Conservation (phyloP, 2,888 invertebrate species). For the Xylota segnis region DNA sequence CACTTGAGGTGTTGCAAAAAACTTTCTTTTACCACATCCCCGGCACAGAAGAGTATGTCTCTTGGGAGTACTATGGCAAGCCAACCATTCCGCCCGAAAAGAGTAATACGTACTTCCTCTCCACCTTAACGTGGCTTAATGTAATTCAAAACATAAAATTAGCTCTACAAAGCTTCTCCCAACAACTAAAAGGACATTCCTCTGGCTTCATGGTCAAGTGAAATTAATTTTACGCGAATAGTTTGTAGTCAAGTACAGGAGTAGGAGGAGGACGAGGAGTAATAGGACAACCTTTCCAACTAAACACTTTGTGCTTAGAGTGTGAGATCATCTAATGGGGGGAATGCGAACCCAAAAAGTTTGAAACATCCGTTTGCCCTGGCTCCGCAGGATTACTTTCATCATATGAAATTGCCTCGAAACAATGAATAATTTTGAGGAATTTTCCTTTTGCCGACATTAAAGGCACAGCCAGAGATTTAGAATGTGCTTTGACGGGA, state of each 20-base stretch:
- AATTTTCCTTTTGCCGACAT: slow-evolving; percentile 56
- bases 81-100: slow-evolving; percentile 11
- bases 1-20: slow-evolving; percentile 73
- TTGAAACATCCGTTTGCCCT: slow-evolving; percentile 27
- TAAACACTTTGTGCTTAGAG: slow-evolving; percentile 20
- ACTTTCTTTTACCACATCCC: slow-evolving; percentile 40
- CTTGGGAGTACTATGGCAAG: slow-evolving; percentile 39
- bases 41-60: slow-evolving; percentile 23
- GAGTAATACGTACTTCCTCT: not conserved
- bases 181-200: slow-evolving; percentile 41
- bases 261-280: not conserved
- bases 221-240: slow-evolving; percentile 69
- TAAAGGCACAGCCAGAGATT: slow-evolving; percentile 42
- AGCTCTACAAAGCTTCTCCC: slow-evolving; percentile 61
- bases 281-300: not conserved
- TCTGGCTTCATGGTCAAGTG: slow-evolving; percentile 62
- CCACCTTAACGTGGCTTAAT: slow-evolving; percentile 45
- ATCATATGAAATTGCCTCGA: slow-evolving; percentile 48
- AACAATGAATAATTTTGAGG: slow-evolving; percentile 67
- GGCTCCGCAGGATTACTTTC: slow-evolving; percentile 34
- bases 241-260: not conserved
- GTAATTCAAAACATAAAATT: slow-evolving; percentile 71
- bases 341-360: slow-evolving; percentile 30
- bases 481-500: slow-evolving; percentile 58
- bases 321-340: not conserved